These are phyloP conservation scores for Drosophila tristis DNA, from an alignment of 1,140 invertebrate genomes.

Conservation along the genomic window DNA sequence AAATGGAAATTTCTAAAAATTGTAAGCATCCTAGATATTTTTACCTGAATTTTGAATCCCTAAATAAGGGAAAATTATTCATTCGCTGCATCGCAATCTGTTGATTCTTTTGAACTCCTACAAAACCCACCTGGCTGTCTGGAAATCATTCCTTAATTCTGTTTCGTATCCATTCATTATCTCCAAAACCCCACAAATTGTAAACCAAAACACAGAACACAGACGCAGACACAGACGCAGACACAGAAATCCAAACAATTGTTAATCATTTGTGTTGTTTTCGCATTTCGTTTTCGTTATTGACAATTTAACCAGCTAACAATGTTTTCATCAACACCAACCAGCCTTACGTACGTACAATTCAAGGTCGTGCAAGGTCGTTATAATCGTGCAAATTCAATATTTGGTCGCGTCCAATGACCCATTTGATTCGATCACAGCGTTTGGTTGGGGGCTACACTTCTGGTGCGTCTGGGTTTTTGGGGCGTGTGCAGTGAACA, in stretches of 20 bases:
- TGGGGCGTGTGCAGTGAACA: conserved; percentile 25
- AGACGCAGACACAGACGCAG: neutral
- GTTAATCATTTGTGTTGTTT: conserved; percentile 21
- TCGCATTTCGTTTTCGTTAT: conserved; percentile 35
- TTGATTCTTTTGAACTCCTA: no score
- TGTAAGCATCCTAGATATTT: no score
- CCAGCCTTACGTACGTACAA: conserved; percentile 11
- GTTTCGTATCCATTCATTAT: no score
- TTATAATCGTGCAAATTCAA: conserved; percentile 52
- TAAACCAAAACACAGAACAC: neutral
- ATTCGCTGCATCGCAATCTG: no score
- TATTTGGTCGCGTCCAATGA: conserved; percentile 68
- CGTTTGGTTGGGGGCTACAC: neutral
- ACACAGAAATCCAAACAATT: neutral
- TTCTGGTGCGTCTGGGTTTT: conserved; percentile 32
- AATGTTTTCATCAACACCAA: conserved; percentile 35
- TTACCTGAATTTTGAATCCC: no score
- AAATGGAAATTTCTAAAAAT: no score
- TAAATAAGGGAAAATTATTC: no score
- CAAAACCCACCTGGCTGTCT: no score
- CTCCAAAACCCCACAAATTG: no score
- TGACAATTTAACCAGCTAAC: conserved; percentile 41
- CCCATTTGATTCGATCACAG: conserved; percentile 54
- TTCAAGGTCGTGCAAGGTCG: conserved; percentile 82
- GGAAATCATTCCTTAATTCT: no score